phyloP scores from a whole-genome alignment of 2,888 invertebrate species.

The Eristalinus aeneus region DNA sequence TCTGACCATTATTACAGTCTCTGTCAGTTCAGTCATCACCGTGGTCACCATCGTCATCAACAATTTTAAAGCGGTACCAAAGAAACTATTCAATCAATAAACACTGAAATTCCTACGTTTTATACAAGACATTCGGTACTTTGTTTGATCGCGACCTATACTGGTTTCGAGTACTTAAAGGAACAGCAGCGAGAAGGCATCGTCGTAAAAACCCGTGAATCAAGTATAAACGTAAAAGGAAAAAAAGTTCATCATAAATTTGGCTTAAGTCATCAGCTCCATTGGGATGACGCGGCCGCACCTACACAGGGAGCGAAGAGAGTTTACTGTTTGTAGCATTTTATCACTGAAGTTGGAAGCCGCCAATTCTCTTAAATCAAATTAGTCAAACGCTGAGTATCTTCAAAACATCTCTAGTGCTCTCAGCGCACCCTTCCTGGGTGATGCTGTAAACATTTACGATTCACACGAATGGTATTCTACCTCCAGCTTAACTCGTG shows the following conservation, averaged over 20 bases:
- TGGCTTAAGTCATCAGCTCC: constrained; percentile 15
- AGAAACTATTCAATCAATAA: constrained; percentile 64
- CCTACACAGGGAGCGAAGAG: not conserved
- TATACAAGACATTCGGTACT: constrained; percentile 6
- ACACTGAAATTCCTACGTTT: constrained; percentile 10
- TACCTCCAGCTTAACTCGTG: constrained; percentile 1
- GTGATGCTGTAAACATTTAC: constrained; percentile 55
- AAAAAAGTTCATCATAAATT: constrained; percentile 61
- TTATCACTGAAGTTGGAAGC: constrained; percentile 37
- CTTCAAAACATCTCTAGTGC: not conserved
- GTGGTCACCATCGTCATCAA: constrained; percentile 16
- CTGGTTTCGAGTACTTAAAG: constrained; percentile 35
- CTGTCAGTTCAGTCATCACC: not conserved
- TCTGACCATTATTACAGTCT: not conserved
- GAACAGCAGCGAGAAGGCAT: constrained; percentile 1
- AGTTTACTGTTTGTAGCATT: constrained; percentile 45
- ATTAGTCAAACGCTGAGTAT: constrained; percentile 22
- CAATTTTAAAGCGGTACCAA: constrained; percentile 54
- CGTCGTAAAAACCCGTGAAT: constrained; percentile 25
- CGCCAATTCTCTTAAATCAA: constrained; percentile 9
- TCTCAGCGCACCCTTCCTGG: not conserved
- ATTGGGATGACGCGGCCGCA: constrained; percentile 2
- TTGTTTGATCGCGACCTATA: constrained; percentile 34
- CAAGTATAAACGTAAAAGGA: constrained; percentile 1
- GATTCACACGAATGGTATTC: constrained; percentile 23